A percentile compares a stretch with the other conserved stretches of the same genome.
Conservation (phyloP, 2,797 vertebrate species). For the Kryptolebias ocellatus region DNA sequence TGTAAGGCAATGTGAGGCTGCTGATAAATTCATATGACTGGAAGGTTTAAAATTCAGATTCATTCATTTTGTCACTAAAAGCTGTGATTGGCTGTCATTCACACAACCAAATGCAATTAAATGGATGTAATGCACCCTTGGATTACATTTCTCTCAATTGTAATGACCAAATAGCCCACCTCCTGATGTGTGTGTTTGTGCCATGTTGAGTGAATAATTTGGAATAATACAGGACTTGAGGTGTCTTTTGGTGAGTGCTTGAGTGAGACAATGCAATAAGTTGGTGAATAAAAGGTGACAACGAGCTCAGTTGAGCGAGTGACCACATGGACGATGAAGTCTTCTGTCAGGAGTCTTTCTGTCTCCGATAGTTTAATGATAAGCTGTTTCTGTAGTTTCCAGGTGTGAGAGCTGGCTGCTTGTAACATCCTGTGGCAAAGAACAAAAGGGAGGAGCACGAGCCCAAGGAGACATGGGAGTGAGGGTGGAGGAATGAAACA, state of each 20-base stretch:
- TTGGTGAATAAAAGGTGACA: conserved; percentile 22
- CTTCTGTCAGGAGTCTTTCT: conserved; percentile 47
- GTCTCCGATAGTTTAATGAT: conserved; percentile 56
- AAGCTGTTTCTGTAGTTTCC: conserved; percentile 71
- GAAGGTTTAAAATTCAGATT: conserved; percentile 15
- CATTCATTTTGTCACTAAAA: conserved; percentile 9
- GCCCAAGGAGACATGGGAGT: conserved; percentile 6
- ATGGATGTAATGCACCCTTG: conserved; percentile 32
- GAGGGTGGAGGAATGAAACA: conserved; percentile 12
- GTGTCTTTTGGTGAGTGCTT: conserved; percentile 18
- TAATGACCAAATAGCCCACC: conserved; percentile 24
- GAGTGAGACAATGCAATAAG: conserved; percentile 26
- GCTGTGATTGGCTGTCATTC: conserved; percentile 16
- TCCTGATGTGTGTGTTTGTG: conserved; percentile 3
- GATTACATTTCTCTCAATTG: conserved; percentile 40
- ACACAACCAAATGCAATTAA: conserved; percentile 25
- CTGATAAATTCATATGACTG: conserved; percentile 16
- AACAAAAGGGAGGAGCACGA: conserved; percentile 56
- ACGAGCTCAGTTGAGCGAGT: neutral
- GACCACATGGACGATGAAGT: conserved; percentile 51
- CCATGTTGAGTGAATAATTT: conserved; percentile 19
- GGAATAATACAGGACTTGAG: neutral
- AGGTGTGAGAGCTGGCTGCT: conserved; percentile 62
- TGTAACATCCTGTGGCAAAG: conserved; percentile 50
- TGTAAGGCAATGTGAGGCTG: neutral